Evolutionary conservation across 2,888 invertebrate species (phyloP).

Genomic region (Zaprionus obscuricornis): DNA sequence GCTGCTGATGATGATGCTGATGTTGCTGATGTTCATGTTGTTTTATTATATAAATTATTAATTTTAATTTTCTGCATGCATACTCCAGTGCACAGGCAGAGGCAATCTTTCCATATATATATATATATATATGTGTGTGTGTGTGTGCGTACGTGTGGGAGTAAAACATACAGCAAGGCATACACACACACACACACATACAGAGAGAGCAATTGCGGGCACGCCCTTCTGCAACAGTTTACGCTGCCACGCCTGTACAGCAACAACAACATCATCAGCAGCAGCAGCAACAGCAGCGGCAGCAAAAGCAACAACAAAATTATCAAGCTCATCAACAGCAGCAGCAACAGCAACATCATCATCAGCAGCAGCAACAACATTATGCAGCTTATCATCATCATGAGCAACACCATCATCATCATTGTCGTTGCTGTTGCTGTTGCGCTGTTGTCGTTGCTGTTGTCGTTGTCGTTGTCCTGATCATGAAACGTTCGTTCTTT

Average conservation of each 20-base stretch:
- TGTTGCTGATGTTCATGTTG: constrained; percentile 33
- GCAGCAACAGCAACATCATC: constrained; percentile 1
- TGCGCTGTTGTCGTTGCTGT: background rate
- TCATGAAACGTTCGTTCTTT: constrained; percentile 54
- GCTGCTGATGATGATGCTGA: constrained; percentile 3
- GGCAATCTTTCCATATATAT: constrained; percentile 24
- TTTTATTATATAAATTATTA: constrained; percentile 80
- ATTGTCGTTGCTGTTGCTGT: constrained; percentile 50
- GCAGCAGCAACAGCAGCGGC: constrained; percentile 1
- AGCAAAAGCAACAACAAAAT: constrained; percentile 8
- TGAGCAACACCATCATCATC: constrained; percentile 16
- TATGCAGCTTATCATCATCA: constrained; percentile 14
- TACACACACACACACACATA: constrained; percentile 6
- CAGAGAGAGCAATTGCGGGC: constrained; percentile 31
- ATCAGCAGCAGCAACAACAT: constrained; percentile 9
- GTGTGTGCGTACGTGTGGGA: no score
- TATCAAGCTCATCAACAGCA: constrained; percentile 1
- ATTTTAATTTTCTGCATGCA: constrained; percentile 82
- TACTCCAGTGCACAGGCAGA: constrained; percentile 64
- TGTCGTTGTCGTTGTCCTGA: no score
- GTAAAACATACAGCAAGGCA: no score
- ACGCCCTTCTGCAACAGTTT: constrained; percentile 45
- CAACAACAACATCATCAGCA: background rate
- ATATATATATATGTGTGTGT: constrained; percentile 17
- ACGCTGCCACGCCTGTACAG: constrained; percentile 32